A percentile compares a stretch with the other conserved stretches of the same genome.
phyloP scores from a whole-genome alignment of 2,888 invertebrate species.

The Eristalinus sepulchralis region DNA sequence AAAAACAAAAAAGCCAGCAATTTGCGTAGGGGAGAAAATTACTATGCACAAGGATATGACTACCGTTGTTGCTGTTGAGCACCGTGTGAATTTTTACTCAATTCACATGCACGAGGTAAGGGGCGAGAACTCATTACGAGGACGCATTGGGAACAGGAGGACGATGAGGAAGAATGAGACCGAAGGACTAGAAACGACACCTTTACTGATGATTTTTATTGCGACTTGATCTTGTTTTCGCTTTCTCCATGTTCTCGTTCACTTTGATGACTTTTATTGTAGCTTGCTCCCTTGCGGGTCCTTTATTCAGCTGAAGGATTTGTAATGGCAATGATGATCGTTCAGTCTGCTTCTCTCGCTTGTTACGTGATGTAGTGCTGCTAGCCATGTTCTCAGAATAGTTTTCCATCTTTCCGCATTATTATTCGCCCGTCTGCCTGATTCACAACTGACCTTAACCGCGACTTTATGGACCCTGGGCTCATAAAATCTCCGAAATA shows the following conservation, averaged over 20 bases:
- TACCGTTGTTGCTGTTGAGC: constrained; percentile 43
- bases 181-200: not conserved
- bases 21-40: constrained; percentile 70
- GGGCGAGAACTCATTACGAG: not conserved
- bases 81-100: constrained; percentile 66
- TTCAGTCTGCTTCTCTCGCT: too few species aligned
- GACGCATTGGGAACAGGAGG: not conserved
- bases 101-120: constrained; percentile 27
- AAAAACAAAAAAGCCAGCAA: constrained; percentile 30
- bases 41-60: constrained; percentile 65
- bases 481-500: too few species aligned
- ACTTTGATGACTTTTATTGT: too few species aligned
- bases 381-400: too few species aligned
- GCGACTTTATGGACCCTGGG: too few species aligned
- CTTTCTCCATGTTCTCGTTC: too few species aligned
- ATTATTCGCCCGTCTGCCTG: too few species aligned
- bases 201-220: not conserved
- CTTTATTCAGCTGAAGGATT: too few species aligned
- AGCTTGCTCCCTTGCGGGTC: too few species aligned
- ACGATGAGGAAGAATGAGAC: not conserved
- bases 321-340: too few species aligned
- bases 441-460: not conserved
- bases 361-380: too few species aligned
- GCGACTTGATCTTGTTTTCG: not conserved
- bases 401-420: too few species aligned